Evolutionary conservation across 2,888 invertebrate species (phyloP), one percentile per base, ranked within the genome.

Genomic region (Chymomyza fuscimana): DNA sequence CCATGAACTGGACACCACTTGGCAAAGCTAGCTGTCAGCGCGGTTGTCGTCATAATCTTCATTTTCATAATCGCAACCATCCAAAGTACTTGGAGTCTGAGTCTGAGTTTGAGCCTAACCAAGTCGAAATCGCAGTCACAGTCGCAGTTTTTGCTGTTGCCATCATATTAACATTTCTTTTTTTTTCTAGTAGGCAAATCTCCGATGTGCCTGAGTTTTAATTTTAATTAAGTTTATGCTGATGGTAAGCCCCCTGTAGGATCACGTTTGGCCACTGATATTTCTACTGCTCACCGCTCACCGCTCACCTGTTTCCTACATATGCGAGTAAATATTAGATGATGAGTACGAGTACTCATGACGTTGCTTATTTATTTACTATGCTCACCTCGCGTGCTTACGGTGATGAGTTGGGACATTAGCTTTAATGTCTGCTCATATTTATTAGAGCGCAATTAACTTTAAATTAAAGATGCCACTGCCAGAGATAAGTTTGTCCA

Each of bases 321-420:
- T 12, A 10, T 12, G 3, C 12, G 40, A 6, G 40, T 46, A 46
- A 46, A 46, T 46, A 46, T 46, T 46, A 46, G 12, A 46, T 46
- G 40, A 46, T 46, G 32, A 32, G 32, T 32, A 32, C 32, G 40
- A 46, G 40, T 46, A 46, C 12, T 46, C 40, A 46, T 46, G 40
- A 12, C 40, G 40, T 46, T 46, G 40, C 40, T 73, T 73, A 67
- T 67, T 68, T 72, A 71, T 71, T 65, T 67, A 66, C 60, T 66
- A 54, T 59, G 22, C 58, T 56, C 16, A 52, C 76, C 66, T 86
- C 81, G 83, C 84, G 79, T 83, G 89, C 87, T 86, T 19, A 86
- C 89, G 81, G 90, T 89, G 89, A 90, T 89, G 89, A 90, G 88
- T 90, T 90, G 88, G 77, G 76, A 82, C 89, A 90, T 89, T 89